A percentile compares a stretch with the other conserved stretches of the same genome.
Conservation (phyloP, 2,113 vertebrate genomes). For the Camelus dromedarius region DNA sequence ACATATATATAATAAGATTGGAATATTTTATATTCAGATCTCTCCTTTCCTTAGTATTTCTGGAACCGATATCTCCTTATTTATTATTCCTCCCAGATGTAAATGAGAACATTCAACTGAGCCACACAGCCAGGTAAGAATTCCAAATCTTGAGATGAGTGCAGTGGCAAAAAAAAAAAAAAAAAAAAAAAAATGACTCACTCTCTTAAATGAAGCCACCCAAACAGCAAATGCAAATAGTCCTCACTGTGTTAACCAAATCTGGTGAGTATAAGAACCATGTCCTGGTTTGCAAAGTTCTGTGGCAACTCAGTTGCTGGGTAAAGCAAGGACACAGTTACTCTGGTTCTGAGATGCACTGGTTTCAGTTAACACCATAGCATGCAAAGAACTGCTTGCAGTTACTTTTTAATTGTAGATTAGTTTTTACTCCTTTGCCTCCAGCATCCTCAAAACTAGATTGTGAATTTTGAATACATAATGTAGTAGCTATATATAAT, state of each 20-base stretch:
- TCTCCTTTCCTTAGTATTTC: neutral
- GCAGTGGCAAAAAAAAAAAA: neutral
- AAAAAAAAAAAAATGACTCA: neutral
- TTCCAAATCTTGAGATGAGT: neutral
- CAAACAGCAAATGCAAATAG: neutral
- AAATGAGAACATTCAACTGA: neutral
- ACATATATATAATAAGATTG: neutral
- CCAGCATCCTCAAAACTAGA: neutral
- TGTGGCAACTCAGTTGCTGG: neutral
- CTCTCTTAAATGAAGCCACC: neutral
- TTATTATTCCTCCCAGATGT: neutral
- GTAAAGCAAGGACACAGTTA: neutral
- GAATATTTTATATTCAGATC: slow-evolving; percentile 12
- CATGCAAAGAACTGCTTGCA: neutral
- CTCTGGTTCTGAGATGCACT: neutral
- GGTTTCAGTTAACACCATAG: neutral
- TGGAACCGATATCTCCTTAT: neutral
- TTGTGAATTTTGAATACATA: neutral
- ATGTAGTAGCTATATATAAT: neutral
- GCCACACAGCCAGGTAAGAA: neutral
- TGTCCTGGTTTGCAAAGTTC: neutral
- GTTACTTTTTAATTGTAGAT: neutral
- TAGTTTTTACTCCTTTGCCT: neutral
- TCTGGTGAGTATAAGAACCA: neutral
- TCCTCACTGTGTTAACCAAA: neutral